A percentile compares a stretch with the other conserved stretches of the same genome.
phyloP scores from a whole-genome alignment of 2,113 vertebrate genomes.

The Calidris pygmaea region DNA sequence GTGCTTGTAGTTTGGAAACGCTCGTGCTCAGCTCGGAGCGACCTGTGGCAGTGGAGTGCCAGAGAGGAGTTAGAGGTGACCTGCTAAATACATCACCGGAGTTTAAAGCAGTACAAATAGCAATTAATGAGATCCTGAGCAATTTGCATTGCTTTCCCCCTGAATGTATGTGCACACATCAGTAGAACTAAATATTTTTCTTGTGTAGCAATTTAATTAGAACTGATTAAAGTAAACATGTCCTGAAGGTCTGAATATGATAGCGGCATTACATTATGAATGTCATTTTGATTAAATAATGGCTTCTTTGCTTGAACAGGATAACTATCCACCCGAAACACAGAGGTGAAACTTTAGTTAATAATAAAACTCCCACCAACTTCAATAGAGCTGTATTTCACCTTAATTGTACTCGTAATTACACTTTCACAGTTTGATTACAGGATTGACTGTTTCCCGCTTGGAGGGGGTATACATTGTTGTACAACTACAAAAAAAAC shows the following conservation, averaged over 20 bases:
- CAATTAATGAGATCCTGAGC: neutral
- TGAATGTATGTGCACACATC: neutral
- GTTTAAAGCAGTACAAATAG: neutral
- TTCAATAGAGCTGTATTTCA: slow-evolving; percentile 60
- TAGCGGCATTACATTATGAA: neutral
- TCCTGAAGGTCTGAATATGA: neutral
- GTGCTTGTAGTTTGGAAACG: neutral
- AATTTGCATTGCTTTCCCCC: neutral
- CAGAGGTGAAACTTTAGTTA: slow-evolving; percentile 25
- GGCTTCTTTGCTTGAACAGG: slow-evolving; percentile 7
- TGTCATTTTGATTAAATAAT: slow-evolving; percentile 19
- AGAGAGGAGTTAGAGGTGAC: neutral
- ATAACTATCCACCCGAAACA: neutral
- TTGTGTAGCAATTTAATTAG: slow-evolving; percentile 20
- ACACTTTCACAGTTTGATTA: neutral
- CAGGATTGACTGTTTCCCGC: neutral
- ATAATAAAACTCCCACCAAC: slow-evolving; percentile 28
- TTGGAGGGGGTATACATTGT: neutral
- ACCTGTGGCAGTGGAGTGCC: neutral
- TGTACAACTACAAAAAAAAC: neutral
- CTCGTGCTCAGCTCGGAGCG: neutral
- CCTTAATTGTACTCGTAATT: slow-evolving; percentile 38
- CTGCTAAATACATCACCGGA: neutral
- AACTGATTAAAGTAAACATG: slow-evolving; percentile 23
- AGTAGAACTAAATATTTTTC: slow-evolving; percentile 6